phyloP scores from a whole-genome alignment of 2,113 vertebrate genomes.

The Dermatemys mawii region DNA sequence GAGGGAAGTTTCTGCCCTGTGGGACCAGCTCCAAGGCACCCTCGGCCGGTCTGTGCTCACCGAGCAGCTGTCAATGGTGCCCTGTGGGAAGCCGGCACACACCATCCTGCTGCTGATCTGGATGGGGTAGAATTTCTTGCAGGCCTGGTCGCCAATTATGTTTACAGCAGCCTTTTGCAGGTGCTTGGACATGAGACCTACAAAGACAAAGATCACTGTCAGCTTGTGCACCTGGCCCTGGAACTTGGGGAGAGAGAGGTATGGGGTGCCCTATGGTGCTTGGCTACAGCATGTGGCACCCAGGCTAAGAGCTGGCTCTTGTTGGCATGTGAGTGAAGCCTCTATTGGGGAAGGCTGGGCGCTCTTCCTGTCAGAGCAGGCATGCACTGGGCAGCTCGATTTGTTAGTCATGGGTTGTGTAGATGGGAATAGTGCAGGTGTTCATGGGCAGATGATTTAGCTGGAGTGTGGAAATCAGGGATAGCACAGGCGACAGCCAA shows the following conservation, averaged over 20 bases:
- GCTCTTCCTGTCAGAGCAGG: not conserved
- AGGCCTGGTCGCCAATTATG: constrained; percentile 85
- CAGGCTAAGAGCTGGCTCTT: not conserved
- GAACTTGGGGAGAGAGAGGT: not conserved
- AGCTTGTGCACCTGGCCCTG: fast-evolving
- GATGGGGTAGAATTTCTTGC: constrained; percentile 86
- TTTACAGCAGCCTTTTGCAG: constrained; percentile 91
- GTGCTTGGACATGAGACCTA: constrained; percentile 85
- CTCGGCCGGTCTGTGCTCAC: constrained; percentile 77
- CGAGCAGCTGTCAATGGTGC: constrained; percentile 90
- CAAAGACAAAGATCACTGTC: not conserved
- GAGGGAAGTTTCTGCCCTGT: not conserved
- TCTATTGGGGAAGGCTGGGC: not conserved
- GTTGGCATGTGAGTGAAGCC: not conserved
- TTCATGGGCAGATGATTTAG: too few species aligned
- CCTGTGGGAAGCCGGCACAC: constrained; percentile 90
- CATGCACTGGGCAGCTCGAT: not conserved
- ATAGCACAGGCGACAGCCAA: too few species aligned
- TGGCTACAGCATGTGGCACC: not conserved
- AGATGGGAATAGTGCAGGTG: too few species aligned
- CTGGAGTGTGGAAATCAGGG: too few species aligned
- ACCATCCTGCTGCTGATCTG: constrained; percentile 91
- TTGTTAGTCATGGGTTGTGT: too few species aligned
- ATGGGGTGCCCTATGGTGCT: not conserved
- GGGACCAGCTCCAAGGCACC: not conserved